Conservation (phyloP, 2,113 vertebrate genomes). For the Chaetorhynchus papuensis region DNA sequence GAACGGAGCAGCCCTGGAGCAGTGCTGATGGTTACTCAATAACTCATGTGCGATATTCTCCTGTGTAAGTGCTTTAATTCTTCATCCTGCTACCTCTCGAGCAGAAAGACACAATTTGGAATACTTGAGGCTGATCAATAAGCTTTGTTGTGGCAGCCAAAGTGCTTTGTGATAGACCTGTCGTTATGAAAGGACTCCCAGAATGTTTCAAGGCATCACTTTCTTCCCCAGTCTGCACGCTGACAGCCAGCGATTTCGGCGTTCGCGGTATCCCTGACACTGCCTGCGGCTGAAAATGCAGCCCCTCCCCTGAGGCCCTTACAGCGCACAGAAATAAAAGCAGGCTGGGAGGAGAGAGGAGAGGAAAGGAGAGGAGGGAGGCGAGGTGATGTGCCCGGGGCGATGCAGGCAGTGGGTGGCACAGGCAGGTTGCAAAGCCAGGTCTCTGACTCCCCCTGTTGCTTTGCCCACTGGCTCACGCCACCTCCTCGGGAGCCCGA, state of each 20-base stretch:
- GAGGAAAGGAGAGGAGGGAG: fast-evolving
- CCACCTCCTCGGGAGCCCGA: not conserved
- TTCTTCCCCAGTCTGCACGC: not conserved
- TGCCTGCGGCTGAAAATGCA: not conserved
- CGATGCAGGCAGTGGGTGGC: not conserved
- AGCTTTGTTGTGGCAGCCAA: slow-evolving; percentile 3
- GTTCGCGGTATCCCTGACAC: not conserved
- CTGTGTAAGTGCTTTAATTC: not conserved
- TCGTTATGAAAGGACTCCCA: not conserved
- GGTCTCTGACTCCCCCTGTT: slow-evolving; percentile 56
- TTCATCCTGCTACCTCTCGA: not conserved
- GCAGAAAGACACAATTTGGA: not conserved
- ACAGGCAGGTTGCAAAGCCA: slow-evolving; percentile 9
- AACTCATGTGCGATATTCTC: not conserved
- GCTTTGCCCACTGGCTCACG: slow-evolving; percentile 27
- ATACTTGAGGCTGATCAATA: not conserved
- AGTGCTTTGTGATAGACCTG: not conserved
- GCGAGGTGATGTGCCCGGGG: not conserved
- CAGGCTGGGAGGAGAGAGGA: not conserved
- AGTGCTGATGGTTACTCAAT: not conserved
- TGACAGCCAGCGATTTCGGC: not conserved
- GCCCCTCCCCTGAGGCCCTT: not conserved
- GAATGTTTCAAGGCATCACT: not conserved
- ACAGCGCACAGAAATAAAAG: not conserved
- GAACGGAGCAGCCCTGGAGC: not conserved